phyloP scores from a whole-genome alignment of 2,888 invertebrate species.

The Oxyscelio sp. region DNA sequence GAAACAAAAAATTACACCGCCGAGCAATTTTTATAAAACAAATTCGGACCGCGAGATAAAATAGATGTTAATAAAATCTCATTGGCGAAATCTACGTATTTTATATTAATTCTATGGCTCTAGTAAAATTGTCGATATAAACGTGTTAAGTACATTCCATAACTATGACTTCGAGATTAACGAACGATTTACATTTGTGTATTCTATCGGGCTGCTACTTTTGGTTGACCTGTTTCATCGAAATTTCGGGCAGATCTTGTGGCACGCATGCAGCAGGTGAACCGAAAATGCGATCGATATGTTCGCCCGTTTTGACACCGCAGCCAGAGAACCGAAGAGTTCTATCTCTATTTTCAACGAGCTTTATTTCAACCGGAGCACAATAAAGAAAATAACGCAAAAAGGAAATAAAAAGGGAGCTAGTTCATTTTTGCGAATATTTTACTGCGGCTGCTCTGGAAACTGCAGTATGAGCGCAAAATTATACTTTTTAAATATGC shows the following conservation, averaged over 20 bases:
- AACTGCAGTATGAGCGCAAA: no score
- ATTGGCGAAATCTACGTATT: no score
- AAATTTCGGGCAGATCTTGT: slow-evolving; percentile 72
- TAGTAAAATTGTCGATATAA: slow-evolving; percentile 42
- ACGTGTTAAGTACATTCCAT: slow-evolving; percentile 49
- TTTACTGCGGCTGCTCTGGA: no score
- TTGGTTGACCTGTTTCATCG: slow-evolving; percentile 71
- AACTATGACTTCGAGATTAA: slow-evolving; percentile 66
- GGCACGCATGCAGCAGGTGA: slow-evolving; percentile 70
- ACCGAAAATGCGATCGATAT: slow-evolving; percentile 74
- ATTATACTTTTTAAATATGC: no score
- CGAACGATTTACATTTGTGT: slow-evolving; percentile 65
- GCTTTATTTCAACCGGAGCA: slow-evolving; percentile 67
- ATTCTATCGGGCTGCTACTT: slow-evolving; percentile 63
- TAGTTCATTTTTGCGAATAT: no score
- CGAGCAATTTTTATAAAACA: slow-evolving; percentile 12
- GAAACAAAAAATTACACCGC: no score
- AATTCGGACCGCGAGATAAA: slow-evolving; percentile 18
- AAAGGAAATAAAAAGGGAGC: no score
- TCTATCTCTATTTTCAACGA: slow-evolving; percentile 70
- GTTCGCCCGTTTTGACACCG: slow-evolving; percentile 68
- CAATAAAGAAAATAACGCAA: no score
- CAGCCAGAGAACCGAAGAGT: slow-evolving; percentile 54
- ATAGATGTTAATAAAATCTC: no score
- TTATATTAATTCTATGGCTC: slow-evolving; percentile 57